Evolutionary conservation across 2,888 invertebrate genomes (phyloP).

Genomic region (Xanthostigma xanthostigma): DNA sequence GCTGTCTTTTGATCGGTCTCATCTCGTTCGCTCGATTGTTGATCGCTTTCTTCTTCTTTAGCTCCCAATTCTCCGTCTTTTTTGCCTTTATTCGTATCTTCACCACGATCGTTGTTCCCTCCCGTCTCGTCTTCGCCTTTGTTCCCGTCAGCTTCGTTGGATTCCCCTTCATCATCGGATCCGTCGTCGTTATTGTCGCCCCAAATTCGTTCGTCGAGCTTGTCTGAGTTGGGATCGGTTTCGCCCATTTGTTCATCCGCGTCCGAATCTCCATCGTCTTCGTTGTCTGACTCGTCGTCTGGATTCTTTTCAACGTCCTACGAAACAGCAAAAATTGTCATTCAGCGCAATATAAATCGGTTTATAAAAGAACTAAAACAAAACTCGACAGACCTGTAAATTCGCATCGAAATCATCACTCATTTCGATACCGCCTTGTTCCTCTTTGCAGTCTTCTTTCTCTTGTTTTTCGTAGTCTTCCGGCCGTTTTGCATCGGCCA

Average conservation of each 20-base stretch:
- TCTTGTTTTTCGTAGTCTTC: slow-evolving; percentile 58
- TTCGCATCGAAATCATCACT: slow-evolving; percentile 89
- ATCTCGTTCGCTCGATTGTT: slow-evolving; percentile 37
- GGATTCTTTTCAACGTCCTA: slow-evolving; percentile 36
- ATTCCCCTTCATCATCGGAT: slow-evolving; percentile 37
- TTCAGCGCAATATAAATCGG: not conserved
- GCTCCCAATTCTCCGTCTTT: slow-evolving; percentile 54
- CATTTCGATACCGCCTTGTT: slow-evolving; percentile 90
- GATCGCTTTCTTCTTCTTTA: slow-evolving; percentile 45
- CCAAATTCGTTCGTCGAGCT: slow-evolving; percentile 67
- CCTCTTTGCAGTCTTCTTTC: slow-evolving; percentile 59
- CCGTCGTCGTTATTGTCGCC: slow-evolving; percentile 70
- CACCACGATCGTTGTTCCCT: slow-evolving; percentile 29
- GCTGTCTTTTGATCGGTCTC: slow-evolving; percentile 33
- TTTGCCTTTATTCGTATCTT: slow-evolving; percentile 30
- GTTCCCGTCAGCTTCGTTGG: slow-evolving; percentile 43
- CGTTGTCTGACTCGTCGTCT: slow-evolving; percentile 43
- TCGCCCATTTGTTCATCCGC: slow-evolving; percentile 95
- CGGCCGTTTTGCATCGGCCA: slow-evolving; percentile 73
- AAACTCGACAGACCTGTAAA: slow-evolving; percentile 37
- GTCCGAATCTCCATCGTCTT: slow-evolving; percentile 57
- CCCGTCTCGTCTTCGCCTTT: slow-evolving; percentile 19
- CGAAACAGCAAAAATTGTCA: not conserved
- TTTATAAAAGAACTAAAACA: not conserved
- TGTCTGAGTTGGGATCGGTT: slow-evolving; percentile 71